Base-by-base conservation (phyloP, 2,797 vertebrate species). In the Poecilia gillii region DNA sequence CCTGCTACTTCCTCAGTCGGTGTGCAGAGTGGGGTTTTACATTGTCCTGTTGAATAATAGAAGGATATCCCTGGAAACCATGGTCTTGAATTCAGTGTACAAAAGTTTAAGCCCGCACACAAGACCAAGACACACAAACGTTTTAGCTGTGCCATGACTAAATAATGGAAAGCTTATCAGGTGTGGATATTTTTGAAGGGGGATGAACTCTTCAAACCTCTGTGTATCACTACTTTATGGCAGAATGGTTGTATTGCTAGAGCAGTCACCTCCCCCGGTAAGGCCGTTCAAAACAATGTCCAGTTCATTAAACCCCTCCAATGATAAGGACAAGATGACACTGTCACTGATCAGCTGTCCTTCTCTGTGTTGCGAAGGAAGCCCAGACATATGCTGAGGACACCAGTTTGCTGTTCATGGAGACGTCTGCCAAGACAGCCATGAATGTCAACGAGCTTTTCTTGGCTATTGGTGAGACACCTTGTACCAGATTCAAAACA, bases 391-490 rank as follows among this genome's bases (percentile, higher is more conserved):
- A 97, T 16, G 94, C 96, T 36, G 96, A 97, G 86, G 96, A 97
- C 93, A 97, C 96, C 25, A 92, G 96, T 70, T 82, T 97, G 81
- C 95, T 97, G 81, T 97, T 97, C 74, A 97, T 97, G 96, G 96
- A 97, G 90, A 97, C 96, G 0, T 97, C 96, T 49, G 96, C 96
- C 47, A 97, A 97, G 89, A 97, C 96, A 0, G 96, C 96, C 81
- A 96, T 97, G 96, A 97, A 97, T 70, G 96, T 97, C 83, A 97
- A 96, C 1, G 96, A 97, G 85, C 93, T 97, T 81, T 97, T 97
- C 90, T 89, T 97, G 89, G 96, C 96, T 77, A 97, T 97, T 57
- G 96, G 96, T 97, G 90, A 92, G 95, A 41, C 64, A 25, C 1
- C 16, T 66, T 36, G 14, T 12, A 41, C 23, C 20, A 68, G 33